Percentiles rank a stretch among this genome's conserved stretches.
Evolutionary conservation across 1,140 invertebrate species (phyloP).

Genomic region (Heliothis virescens): DNA sequence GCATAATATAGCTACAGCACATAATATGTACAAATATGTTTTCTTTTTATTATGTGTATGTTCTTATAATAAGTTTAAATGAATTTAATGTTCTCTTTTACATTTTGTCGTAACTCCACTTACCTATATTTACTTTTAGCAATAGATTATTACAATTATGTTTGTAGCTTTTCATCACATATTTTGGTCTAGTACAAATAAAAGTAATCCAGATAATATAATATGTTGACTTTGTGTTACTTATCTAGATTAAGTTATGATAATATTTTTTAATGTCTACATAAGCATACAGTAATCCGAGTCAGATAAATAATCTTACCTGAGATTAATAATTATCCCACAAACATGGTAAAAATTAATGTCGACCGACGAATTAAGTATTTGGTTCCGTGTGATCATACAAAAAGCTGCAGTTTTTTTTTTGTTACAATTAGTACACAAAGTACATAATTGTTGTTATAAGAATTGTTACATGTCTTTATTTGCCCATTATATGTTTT

Average conservation of each 20-base stretch:
- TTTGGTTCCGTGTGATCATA: no score
- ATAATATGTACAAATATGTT: conserved; percentile 54
- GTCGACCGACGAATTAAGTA: no score
- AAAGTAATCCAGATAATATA: conserved; percentile 5
- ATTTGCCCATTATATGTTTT: conserved; percentile 1
- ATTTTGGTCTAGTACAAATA: conserved; percentile 40
- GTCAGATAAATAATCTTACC: no score
- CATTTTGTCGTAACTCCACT: background rate
- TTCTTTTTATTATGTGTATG: conserved; percentile 10
- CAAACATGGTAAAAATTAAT: no score
- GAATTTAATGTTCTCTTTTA: background rate
- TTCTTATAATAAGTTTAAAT: conserved; percentile 1
- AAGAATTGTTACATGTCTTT: conserved; percentile 14
- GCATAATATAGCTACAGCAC: conserved; percentile 50
- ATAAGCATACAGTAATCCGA: no score
- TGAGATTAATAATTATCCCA: no score
- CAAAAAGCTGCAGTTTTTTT: background rate
- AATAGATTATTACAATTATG: conserved; percentile 4
- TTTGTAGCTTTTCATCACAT: conserved; percentile 14
- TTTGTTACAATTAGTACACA: background rate
- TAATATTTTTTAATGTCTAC: background rate
- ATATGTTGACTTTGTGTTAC: conserved; percentile 9
- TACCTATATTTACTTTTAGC: background rate
- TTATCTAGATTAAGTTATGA: conserved; percentile 18
- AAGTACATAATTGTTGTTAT: conserved; percentile 19